Percentiles rank a stretch among this genome's conserved stretches.
Conservation (phyloP, 2,113 vertebrate species). For the Hippolais icterina region DNA sequence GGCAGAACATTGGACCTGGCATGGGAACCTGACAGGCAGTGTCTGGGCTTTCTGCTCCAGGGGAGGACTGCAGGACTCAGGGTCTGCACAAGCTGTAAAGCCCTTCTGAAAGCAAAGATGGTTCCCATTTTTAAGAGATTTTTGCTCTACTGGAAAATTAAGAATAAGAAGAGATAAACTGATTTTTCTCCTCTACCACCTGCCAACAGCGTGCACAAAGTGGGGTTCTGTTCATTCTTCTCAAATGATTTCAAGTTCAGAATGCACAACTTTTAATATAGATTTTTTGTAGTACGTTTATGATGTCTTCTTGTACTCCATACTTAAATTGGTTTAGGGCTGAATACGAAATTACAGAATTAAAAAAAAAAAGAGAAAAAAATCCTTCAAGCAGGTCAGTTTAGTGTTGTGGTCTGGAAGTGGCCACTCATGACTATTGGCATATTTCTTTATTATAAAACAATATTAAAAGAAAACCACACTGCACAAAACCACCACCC, state of each 20-base stretch:
- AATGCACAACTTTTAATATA: background rate
- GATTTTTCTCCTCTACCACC: background rate
- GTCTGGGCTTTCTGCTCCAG: background rate
- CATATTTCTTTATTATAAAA: background rate
- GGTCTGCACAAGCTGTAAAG: background rate
- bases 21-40: background rate
- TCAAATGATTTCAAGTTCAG: background rate
- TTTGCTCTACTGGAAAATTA: background rate
- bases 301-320: background rate
- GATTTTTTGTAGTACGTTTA: background rate
- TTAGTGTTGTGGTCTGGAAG: background rate
- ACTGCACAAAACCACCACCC: background rate
- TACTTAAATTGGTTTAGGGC: background rate
- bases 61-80: background rate
- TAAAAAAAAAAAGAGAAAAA: too few relatives aligned
- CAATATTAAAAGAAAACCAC: background rate
- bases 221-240: background rate
- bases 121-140: background rate
- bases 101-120: background rate
- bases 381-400: background rate
- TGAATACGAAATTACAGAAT: background rate
- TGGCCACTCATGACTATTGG: background rate
- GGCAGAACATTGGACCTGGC: background rate
- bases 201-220: background rate
- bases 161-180: background rate